A percentile compares a stretch with the other conserved stretches of the same genome.
phyloP scores from a whole-genome alignment of 2,888 invertebrate genomes.

The Scrobipalpa atriplicella region DNA sequence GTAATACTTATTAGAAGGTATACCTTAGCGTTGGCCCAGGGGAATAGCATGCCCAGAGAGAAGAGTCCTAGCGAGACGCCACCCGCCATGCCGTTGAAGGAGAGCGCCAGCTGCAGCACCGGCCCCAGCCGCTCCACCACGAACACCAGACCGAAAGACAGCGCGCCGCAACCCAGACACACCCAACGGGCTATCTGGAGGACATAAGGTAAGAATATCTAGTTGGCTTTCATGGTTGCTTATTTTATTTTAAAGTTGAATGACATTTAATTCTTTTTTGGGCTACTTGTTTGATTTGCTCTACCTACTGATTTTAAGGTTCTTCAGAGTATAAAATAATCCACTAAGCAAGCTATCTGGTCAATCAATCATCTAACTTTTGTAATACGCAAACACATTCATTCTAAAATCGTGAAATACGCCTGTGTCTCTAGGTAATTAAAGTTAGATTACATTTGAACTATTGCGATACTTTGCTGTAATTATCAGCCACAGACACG shows the following conservation, averaged over 20 bases:
- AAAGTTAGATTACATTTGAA: slow-evolving; percentile 6
- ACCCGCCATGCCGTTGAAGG: slow-evolving; percentile 94
- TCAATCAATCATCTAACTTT: background rate
- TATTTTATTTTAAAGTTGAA: background rate
- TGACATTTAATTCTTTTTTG: background rate
- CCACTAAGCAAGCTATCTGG: too few relatives aligned
- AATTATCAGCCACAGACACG: slow-evolving; percentile 6
- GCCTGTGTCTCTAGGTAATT: background rate
- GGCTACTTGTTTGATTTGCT: too few relatives aligned
- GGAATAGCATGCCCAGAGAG: slow-evolving; percentile 94
- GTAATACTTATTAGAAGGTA: too few relatives aligned
- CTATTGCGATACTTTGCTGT: background rate
- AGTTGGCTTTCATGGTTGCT: background rate
- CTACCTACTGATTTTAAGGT: too few relatives aligned
- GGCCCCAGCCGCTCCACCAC: slow-evolving; percentile 94
- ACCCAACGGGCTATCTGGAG: slow-evolving; percentile 81
- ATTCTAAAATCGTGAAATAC: background rate
- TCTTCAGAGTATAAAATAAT: too few relatives aligned
- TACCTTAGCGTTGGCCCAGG: slow-evolving; percentile 86
- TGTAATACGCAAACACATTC: background rate
- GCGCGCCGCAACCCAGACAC: slow-evolving; percentile 86
- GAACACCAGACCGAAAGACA: slow-evolving; percentile 92
- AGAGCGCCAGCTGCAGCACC: slow-evolving; percentile 93
- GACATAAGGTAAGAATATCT: slow-evolving; percentile 12
- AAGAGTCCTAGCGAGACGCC: slow-evolving; percentile 94